phyloP scores from a whole-genome alignment of 2,113 vertebrate species.

The Pampusana beccarii region DNA sequence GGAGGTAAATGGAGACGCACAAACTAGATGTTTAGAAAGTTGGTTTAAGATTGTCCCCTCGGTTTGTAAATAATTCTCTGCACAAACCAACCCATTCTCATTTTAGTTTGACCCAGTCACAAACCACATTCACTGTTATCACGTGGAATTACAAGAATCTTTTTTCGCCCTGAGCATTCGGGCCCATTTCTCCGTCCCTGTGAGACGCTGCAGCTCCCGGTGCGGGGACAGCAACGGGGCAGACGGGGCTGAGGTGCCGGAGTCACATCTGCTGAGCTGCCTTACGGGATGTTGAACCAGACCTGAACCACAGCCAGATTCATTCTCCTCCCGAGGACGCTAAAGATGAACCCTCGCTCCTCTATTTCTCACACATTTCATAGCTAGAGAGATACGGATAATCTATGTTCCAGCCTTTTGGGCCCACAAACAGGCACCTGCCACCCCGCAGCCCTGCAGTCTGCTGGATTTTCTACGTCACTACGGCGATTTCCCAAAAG shows the following conservation, averaged over 20 bases:
- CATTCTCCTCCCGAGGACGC: neutral
- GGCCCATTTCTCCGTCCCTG: neutral
- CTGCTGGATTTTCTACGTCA: neutral
- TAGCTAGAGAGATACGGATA: too few relatives aligned
- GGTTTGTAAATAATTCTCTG: neutral
- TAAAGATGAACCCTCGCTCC: neutral
- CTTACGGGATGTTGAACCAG: neutral
- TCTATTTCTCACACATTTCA: neutral
- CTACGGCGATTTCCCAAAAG: neutral
- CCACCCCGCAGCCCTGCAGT: neutral
- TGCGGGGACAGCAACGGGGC: neutral
- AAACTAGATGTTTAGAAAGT: neutral
- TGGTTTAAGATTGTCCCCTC: neutral
- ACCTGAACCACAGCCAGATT: neutral
- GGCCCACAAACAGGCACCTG: neutral
- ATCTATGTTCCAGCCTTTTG: neutral
- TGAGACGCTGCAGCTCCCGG: neutral
- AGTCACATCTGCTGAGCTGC: neutral
- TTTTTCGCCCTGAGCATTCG: neutral
- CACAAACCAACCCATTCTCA: neutral
- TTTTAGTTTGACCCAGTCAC: neutral
- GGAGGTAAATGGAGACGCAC: neutral
- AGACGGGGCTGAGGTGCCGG: neutral
- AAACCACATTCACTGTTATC: neutral
- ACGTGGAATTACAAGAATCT: neutral